These are phyloP conservation scores for Drosophila trapezifrons DNA, from an alignment of 1,140 invertebrate genomes.

Conservation along the genomic window DNA sequence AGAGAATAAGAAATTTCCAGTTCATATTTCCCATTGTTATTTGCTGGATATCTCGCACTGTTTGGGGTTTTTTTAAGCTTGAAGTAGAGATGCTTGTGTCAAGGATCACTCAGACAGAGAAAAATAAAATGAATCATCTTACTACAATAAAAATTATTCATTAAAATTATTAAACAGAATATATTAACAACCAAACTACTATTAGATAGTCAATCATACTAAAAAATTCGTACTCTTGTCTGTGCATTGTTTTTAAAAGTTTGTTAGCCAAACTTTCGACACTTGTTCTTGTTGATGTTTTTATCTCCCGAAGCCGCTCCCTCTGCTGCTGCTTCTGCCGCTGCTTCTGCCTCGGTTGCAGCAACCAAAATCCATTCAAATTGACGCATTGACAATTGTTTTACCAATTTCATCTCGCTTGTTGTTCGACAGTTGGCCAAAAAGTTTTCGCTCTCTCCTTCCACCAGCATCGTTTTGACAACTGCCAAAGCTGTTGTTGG, in stretches of 20 bases:
- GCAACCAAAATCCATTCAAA: slow-evolving; percentile 65
- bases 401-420: slow-evolving; percentile 70
- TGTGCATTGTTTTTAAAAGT: slow-evolving; percentile 11
- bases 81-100: slow-evolving; percentile 8
- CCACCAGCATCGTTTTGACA: slow-evolving; percentile 54
- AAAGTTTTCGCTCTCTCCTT: slow-evolving; percentile 27
- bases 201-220: neutral
- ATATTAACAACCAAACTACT: too few relatives aligned
- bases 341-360: slow-evolving; percentile 13
- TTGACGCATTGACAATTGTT: slow-evolving; percentile 80
- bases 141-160: too few relatives aligned
- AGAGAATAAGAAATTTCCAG: slow-evolving; percentile 13
- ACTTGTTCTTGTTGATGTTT: slow-evolving; percentile 52
- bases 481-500: slow-evolving; percentile 49
- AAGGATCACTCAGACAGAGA: slow-evolving; percentile 19
- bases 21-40: slow-evolving; percentile 31
- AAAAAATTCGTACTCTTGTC: neutral
- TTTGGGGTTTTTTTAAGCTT: neutral
- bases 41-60: slow-evolving; percentile 7
- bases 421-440: slow-evolving; percentile 60
- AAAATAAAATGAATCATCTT: too few relatives aligned
- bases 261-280: slow-evolving; percentile 35
- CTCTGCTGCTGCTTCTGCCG: too few relatives aligned
- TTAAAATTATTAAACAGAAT: too few relatives aligned
- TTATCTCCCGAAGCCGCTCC: slow-evolving; percentile 24